Evolutionary conservation across 2,113 vertebrate species (phyloP).

Genomic region (Aspiorhynchus laticeps): DNA sequence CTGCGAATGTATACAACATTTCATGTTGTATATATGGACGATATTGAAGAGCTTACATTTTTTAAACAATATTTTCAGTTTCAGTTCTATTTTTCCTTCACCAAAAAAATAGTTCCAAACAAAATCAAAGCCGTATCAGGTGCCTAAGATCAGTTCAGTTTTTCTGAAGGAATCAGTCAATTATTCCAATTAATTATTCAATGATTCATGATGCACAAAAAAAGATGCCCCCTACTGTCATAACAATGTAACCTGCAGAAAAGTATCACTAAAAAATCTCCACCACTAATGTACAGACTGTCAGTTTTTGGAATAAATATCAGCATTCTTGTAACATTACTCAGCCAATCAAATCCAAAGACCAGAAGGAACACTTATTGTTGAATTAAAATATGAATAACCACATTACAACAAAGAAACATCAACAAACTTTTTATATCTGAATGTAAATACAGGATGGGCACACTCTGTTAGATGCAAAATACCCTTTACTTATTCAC

Average conservation of each 20-base stretch:
- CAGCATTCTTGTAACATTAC: not conserved
- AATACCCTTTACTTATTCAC: conserved; percentile 15
- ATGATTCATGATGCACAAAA: not conserved
- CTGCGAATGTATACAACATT: not conserved
- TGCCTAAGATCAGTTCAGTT: not conserved
- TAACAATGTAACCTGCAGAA: not conserved
- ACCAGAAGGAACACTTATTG: not conserved
- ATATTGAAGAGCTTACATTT: not conserved
- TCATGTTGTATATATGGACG: not conserved
- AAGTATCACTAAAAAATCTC: not conserved
- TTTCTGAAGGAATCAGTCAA: not conserved
- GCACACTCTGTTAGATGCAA: not conserved
- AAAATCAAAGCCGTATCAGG: not conserved
- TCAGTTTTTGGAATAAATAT: not conserved
- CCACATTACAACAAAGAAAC: not conserved
- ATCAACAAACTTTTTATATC: not conserved
- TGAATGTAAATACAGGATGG: conserved; percentile 2
- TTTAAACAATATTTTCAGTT: not conserved
- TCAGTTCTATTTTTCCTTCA: not conserved
- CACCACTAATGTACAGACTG: not conserved
- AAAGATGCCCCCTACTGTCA: not conserved
- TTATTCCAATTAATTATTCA: not conserved
- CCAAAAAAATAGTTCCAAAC: not conserved
- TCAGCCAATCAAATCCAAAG: not conserved
- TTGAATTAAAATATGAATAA: not conserved